Base-by-base conservation (phyloP, 2,888 invertebrate genomes). In the Cacoxenus indagator region DNA sequence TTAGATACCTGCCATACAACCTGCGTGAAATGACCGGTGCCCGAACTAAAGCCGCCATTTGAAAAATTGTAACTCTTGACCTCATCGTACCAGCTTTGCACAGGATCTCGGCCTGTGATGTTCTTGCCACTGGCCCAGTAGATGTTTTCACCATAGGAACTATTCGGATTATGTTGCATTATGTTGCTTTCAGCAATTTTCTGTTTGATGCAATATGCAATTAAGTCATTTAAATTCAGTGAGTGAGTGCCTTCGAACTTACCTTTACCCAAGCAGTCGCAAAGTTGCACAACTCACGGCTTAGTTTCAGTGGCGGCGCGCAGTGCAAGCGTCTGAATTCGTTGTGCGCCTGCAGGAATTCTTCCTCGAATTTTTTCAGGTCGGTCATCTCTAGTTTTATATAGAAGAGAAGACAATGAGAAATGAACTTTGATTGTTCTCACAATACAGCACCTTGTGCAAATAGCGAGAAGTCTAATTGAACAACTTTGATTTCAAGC, bases 21-120 rank as follows among this genome's bases (percentile, higher is more conserved):
- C 89, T 96, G 96, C 0, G 94, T 93, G 83, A 96, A 96, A 85
- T 96, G 96, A n/a, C 95, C 96, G 73, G 93, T 92, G 71, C 90
- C 90, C 70, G 90, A 90, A 6, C 89, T 90, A 1, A 93, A 94
- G 70, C 92, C 92, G 0, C 85, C 82, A 72, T 85, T 89, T 14
- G 91, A 90, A 79, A 93, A 95, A 51, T 89, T 89, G 81, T 94
- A 93, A 65, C 91, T 89, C 70, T 91, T 90, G 31, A 94, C 92
- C 87, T 95, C 95, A 62, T 91, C 90, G 75, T 93, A 95, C 96
- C 96, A 96, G 78, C 92, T 91, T 48, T 93, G 92, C 0, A 96
- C 95, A 0, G 95, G 92, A 72, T 92, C 92, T 43, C 90, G 90
- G 0, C 95, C 95, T 26, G 90, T 89, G 0, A 94, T 90, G 6